These are phyloP conservation scores for Tachystola acroxantha DNA, from an alignment of 2,888 invertebrate genomes.

Conservation along the genomic window DNA sequence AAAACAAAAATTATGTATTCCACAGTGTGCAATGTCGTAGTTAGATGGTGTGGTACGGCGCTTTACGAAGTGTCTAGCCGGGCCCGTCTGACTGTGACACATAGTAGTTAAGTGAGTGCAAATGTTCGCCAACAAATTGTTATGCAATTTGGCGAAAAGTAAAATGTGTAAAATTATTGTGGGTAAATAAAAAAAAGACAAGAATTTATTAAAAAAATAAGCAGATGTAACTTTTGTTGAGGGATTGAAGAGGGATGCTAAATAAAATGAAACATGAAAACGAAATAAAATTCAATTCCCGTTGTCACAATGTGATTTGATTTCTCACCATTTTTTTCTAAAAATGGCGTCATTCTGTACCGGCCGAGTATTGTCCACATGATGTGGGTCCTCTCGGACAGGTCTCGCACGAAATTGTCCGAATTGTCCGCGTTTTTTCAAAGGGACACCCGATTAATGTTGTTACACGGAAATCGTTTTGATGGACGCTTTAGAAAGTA, in stretches of 20 bases:
- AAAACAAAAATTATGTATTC: too few species aligned
- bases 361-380: constrained; percentile 53
- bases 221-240: too few species aligned
- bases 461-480: constrained; percentile 61
- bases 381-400: constrained; percentile 60
- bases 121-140: too few species aligned
- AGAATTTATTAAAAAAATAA: too few species aligned
- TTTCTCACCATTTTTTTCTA: constrained; percentile 43
- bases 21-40: too few species aligned
- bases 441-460: constrained; percentile 59
- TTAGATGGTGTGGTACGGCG: too few species aligned
- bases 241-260: not conserved
- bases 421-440: constrained; percentile 51
- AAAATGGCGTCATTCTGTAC: constrained; percentile 50
- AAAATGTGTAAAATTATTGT: too few species aligned
- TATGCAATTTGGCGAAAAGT: too few species aligned
- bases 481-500: constrained; percentile 60
- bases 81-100: too few species aligned
- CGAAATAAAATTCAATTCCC: constrained; percentile 41
- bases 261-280: constrained; percentile 8
- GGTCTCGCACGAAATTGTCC: constrained; percentile 35
- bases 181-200: too few species aligned
- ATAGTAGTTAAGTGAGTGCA: too few species aligned
- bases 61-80: too few species aligned
- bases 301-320: constrained; percentile 49